Evolutionary conservation across 2,888 invertebrate species (phyloP).

Genomic region (Ormia ochracea): DNA sequence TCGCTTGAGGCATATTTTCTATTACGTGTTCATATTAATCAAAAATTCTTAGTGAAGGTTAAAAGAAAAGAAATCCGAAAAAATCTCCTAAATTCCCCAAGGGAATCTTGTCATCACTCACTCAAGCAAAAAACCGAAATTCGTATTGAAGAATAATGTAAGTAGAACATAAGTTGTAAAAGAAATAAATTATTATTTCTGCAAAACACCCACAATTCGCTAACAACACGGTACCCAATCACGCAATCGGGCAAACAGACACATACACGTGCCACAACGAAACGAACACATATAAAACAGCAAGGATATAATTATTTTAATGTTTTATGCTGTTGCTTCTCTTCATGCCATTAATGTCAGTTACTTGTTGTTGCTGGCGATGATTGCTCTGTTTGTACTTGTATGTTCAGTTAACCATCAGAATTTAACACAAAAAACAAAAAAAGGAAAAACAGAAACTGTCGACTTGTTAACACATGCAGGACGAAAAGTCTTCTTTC

Average conservation of each 20-base stretch:
- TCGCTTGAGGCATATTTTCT: not conserved
- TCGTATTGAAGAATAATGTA: no score
- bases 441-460: constrained; percentile 12
- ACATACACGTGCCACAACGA: not conserved
- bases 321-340: constrained; percentile 20
- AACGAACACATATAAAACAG: not conserved
- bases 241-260: not conserved
- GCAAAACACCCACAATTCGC: not conserved
- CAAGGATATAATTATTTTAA: constrained; percentile 45
- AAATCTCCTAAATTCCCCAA: constrained; percentile 38
- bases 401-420: constrained; percentile 39
- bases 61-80: not conserved
- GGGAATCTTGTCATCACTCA: not conserved
- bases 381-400: constrained; percentile 9
- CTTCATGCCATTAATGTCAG: constrained; percentile 13
- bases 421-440: constrained; percentile 15
- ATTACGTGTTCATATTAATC: constrained; percentile 37
- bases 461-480: constrained; percentile 53
- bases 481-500: not conserved
- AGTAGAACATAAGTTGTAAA: no score
- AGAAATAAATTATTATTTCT: not conserved
- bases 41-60: constrained; percentile 13
- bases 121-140: not conserved
- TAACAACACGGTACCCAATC: no score
- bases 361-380: not conserved